phyloP scores from a whole-genome alignment of 2,888 invertebrate genomes.

The Cotesia congregata region DNA sequence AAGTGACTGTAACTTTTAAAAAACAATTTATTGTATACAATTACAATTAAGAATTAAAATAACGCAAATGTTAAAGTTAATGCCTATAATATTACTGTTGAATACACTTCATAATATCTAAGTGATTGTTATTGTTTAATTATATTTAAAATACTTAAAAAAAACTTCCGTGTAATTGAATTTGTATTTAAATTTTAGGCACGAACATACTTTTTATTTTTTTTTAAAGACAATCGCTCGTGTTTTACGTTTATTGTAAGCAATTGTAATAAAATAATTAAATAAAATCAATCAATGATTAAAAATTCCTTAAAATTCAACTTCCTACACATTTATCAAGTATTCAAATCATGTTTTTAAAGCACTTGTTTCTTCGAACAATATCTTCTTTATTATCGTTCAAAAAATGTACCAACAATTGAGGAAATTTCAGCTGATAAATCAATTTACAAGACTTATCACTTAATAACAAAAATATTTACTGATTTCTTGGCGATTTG shows the following conservation, averaged over 20 bases:
- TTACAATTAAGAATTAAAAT: background rate
- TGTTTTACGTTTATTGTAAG: background rate
- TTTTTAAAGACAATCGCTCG: background rate
- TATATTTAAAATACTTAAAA: background rate
- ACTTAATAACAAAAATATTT: background rate
- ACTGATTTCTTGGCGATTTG: background rate
- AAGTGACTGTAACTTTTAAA: constrained; percentile 4
- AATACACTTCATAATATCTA: background rate
- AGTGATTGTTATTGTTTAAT: background rate
- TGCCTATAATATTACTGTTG: background rate
- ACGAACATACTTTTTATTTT: background rate
- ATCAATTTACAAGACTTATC: background rate
- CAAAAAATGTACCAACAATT: background rate
- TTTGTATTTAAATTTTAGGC: background rate
- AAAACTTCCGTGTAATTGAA: background rate
- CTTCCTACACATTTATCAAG: background rate
- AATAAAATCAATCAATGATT: background rate
- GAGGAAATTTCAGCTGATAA: background rate
- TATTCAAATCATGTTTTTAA: background rate
- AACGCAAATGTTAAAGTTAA: background rate
- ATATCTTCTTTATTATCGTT: background rate
- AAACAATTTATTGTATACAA: background rate
- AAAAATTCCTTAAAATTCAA: background rate
- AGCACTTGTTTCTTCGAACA: background rate
- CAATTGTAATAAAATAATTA: background rate